Percentiles rank a stretch among this genome's conserved stretches.
Evolutionary conservation across 2,888 invertebrate genomes (phyloP).

Genomic region (Trisateles emortualis): DNA sequence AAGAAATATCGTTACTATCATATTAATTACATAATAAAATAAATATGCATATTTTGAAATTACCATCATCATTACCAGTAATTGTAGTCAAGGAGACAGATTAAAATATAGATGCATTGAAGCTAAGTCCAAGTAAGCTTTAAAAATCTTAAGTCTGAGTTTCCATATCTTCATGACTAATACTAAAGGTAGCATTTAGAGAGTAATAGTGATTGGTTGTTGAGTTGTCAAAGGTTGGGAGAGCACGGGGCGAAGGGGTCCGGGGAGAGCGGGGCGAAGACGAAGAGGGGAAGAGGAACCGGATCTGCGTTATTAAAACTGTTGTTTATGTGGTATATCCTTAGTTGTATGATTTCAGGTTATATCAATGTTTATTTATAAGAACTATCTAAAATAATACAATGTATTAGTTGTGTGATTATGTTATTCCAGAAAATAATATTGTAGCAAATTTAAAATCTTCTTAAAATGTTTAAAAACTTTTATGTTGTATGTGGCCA

Average conservation of each 20-base stretch:
- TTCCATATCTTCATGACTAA: conserved; percentile 26
- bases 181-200: conserved; percentile 57
- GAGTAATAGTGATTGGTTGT: conserved; percentile 78
- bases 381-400: background rate
- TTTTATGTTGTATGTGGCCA: no score
- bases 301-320: conserved; percentile 42
- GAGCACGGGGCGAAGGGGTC: conserved; percentile 56
- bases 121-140: no score
- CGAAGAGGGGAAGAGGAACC: conserved; percentile 56
- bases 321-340: conserved; percentile 49
- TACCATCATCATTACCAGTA: no score
- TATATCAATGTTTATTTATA: conserved; percentile 17
- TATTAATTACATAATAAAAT: no score
- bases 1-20: no score
- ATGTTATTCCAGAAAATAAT: no score
- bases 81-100: no score
- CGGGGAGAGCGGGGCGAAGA: conserved; percentile 55
- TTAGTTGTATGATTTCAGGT: conserved; percentile 44
- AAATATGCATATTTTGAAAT: no score
- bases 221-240: conserved; percentile 80
- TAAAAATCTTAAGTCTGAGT: no score
- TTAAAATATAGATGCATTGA: no score
- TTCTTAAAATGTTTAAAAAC: no score
- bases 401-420: background rate
- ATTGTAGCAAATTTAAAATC: no score